Base-by-base conservation (phyloP, 2,888 invertebrate species). In the Synergus itoensis region DNA sequence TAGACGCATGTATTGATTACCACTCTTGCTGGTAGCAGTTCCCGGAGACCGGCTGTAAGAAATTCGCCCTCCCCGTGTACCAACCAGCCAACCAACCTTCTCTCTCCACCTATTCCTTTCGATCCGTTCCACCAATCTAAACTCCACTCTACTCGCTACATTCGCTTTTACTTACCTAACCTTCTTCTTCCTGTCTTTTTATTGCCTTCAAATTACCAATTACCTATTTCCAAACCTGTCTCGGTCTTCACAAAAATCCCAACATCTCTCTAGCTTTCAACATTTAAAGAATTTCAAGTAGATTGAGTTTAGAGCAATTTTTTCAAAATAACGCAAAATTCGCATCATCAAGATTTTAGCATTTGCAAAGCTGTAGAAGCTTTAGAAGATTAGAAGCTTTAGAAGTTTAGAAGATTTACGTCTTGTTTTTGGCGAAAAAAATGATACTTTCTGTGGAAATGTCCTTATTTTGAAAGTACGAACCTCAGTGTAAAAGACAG, bases 1-100 rank as follows among this genome's bases (percentile, higher is more conserved):
- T 85, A 86, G 87, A 88, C 87, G 88, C 86, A 84, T 88, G 87
- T 89, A 89, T 89, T 87, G 88, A 89, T 89, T 88, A 86, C 87
- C 82, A 84, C 86, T 84, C 82, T 81, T 79, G 81, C 82, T 80
- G 83, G 81, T 79, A 83, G 84, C 80, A 83, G 77, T 80, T 78
- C 81, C 79, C 80, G 79, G 82, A 84, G 83, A 81, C 78, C 79
- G 81, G 75, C 82, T 81, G 78, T 78, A 84, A 84, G 83, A 84
- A 84, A 83, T 81, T 79, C 83, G 78, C 78, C 80, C 76, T 82
- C 77, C 75, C 77, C 75, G 76, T 76, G 79, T 78, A 79, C 79
- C 76, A 79, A 78, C 67, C 77, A 78, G 73, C 64, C 77, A 76
- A 63, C 78, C 73, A 73, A 60, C 67, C 45, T 45, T 67, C 67